Percentiles rank a stretch among this genome's conserved stretches.
phyloP scores from a whole-genome alignment of 35 echinoderm and acorn worm species.

The Hemicentrotus pulcherrimus region DNA sequence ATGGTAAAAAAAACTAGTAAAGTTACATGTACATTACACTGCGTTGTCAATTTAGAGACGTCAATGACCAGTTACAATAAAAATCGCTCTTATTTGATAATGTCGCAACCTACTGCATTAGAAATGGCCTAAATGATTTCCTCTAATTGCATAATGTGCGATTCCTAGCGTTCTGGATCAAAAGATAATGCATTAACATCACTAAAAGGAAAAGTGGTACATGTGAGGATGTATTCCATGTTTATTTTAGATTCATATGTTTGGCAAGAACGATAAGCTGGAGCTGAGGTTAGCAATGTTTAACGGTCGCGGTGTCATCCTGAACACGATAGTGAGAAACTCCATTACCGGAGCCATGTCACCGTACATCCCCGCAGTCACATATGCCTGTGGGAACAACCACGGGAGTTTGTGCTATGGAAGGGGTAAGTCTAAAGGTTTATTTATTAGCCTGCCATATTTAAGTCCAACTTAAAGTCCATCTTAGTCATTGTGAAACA shows the following conservation, averaged over 20 bases:
- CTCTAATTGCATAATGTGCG: too few relatives aligned
- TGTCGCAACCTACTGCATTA: too few relatives aligned
- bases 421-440: not conserved
- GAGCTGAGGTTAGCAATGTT: conserved; percentile 34
- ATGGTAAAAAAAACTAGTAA: too few relatives aligned
- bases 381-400: conserved; percentile 26
- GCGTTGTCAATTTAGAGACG: too few relatives aligned
- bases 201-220: not conserved
- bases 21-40: too few relatives aligned
- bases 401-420: conserved; percentile 25
- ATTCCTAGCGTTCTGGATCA: too few relatives aligned
- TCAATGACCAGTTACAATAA: too few relatives aligned
- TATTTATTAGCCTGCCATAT: too few relatives aligned
- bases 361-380: not conserved
- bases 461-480: too few relatives aligned
- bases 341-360: not conserved
- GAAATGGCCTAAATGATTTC: too few relatives aligned
- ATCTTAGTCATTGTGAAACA: too few relatives aligned
- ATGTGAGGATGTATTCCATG: not conserved
- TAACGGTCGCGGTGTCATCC: conserved; percentile 19
- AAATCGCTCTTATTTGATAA: too few relatives aligned
- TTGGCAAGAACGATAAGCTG: conserved; percentile 35
- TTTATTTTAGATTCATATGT: conserved; percentile 6
- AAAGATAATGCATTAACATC: not conserved
- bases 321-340: not conserved